phyloP scores from a whole-genome alignment of 37 sponge, comb jelly and placozoan genomes.

The Aplysina aerophoba region DNA sequence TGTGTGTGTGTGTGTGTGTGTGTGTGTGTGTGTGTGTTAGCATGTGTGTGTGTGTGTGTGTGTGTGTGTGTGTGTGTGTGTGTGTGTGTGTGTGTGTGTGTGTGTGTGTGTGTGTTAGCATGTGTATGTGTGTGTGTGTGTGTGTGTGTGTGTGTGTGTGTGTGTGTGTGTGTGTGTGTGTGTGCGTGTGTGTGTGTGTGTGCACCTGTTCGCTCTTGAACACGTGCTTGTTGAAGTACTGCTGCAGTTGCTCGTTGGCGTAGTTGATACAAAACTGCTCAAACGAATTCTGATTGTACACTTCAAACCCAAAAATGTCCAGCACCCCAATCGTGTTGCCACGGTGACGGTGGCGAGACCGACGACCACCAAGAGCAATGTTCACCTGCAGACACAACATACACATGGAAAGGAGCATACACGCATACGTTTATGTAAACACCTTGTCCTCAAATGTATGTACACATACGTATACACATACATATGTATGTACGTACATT shows the following conservation, averaged over 20 bases:
- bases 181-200: neutral
- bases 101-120: neutral
- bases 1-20: neutral
- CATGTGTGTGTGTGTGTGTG: neutral
- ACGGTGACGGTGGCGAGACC: constrained; percentile 14
- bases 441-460: neutral
- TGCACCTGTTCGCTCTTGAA: constrained; percentile 90
- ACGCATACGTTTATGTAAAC: neutral
- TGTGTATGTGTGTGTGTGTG: neutral
- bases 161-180: neutral
- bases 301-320: constrained; percentile 99
- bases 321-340: constrained; percentile 89
- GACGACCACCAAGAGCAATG: constrained; percentile 9
- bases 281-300: constrained; percentile 90
- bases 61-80: too few relatives aligned
- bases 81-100: neutral
- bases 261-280: constrained; percentile 99
- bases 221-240: constrained; percentile 98
- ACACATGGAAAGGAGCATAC: neutral
- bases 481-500: too few relatives aligned
- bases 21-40: constrained; percentile 9
- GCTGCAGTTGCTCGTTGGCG: constrained; percentile 98
- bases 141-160: neutral
- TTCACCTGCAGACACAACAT: constrained; percentile 35
- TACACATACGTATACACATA: neutral